Evolutionary conservation across 2,888 invertebrate genomes (phyloP), one percentile per base, ranked within the genome.

Genomic region (Embidobia sp.): DNA sequence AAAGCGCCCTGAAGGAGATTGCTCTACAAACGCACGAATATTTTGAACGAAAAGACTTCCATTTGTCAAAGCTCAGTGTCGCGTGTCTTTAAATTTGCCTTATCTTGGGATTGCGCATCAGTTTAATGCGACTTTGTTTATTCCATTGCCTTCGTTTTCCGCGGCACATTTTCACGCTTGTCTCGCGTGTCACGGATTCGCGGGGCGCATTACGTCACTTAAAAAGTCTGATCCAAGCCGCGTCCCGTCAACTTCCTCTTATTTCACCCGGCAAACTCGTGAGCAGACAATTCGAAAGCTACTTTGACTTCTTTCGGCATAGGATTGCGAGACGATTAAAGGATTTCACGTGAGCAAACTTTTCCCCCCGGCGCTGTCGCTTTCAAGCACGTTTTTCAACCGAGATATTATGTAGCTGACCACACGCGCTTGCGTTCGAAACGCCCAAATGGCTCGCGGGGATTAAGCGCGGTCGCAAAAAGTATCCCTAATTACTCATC

Each of bases 141-240:
- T 40, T 48, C 48, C 22, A 57, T 57, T 48, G 55, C 49, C 55
- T 57, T 48, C 57, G 49, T 31, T 37, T 26, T 48, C 11, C 7
- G 29, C n/a, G 4, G n/a, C 11, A 40, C 57, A 49, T 69, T 66
- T 57, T 40, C 42, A 44, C 31, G 29, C 44, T 48, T 46, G 48
- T 49, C 46, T 27, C 27, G 31, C 42, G 26, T 31, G 35, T 64
- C 66, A 15, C 22, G 37, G 18, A 53, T 59, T 61, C 69, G 51
- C 26, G 3, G 6, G 11, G 29, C 55, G 53, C 37, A 51, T 57
- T 42, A 42, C 27, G 33, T 40, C 40, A 75, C 74, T 75, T 67
- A 55, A 69, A 69, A 75, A 75, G 75, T 75, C 75, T 69, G 63
- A 75, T 75, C 75, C 22, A 6, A 22, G 22, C n/a, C 75, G 64